A percentile compares a stretch with the other conserved stretches of the same genome.
phyloP scores from a whole-genome alignment of 2,888 invertebrate species.

The Xylota segnis region DNA sequence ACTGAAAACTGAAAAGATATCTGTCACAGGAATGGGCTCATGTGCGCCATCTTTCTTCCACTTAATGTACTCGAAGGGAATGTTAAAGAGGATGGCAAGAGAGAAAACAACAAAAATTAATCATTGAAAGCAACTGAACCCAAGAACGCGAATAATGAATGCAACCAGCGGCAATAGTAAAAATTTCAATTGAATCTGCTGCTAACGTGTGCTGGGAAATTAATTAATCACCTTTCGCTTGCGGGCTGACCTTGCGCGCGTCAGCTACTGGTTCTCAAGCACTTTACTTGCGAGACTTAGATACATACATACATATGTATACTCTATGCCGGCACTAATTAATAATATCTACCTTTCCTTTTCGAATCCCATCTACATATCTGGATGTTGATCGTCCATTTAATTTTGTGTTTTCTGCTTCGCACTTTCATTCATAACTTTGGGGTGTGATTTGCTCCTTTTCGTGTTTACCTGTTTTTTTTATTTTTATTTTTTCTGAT shows the following conservation, averaged over 20 bases:
- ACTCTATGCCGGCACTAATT: slow-evolving; percentile 17
- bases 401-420: neutral
- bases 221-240: slow-evolving; percentile 27
- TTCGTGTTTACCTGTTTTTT: slow-evolving; percentile 4
- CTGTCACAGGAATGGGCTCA: neutral
- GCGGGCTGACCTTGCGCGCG: slow-evolving; percentile 17
- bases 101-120: neutral
- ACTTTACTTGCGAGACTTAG: neutral
- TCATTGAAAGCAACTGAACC: neutral
- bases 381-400: slow-evolving; percentile 6
- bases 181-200: neutral
- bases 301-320: neutral
- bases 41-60: no score
- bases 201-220: neutral
- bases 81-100: neutral
- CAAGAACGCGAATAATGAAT: neutral
- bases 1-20: no score
- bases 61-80: neutral
- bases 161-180: neutral
- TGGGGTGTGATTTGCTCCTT: slow-evolving; percentile 12
- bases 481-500: neutral
- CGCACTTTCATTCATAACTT: slow-evolving; percentile 32
- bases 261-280: slow-evolving; percentile 27
- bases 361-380: slow-evolving; percentile 2
- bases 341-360: slow-evolving; percentile 34